phyloP scores from a whole-genome alignment of 2,113 vertebrate genomes.

The Podocnemis expansa region DNA sequence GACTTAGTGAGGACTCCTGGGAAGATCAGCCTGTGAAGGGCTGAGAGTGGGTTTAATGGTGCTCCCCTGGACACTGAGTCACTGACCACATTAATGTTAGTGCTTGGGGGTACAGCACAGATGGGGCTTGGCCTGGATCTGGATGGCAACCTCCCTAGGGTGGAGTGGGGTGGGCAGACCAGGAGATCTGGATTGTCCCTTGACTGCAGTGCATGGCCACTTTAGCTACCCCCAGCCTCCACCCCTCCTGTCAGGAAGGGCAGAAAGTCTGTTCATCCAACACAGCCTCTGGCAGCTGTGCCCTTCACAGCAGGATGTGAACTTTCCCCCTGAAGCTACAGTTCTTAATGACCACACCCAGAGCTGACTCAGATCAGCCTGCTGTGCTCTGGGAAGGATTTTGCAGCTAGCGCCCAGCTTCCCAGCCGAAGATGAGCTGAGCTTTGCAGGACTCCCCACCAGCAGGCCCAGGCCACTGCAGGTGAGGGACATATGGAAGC shows the following conservation, averaged over 20 bases:
- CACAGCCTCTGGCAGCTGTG: not conserved
- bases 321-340: not conserved
- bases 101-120: not conserved
- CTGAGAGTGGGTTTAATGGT: not conserved
- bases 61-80: not conserved
- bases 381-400: not conserved
- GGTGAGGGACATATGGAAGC: not conserved
- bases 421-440: not conserved
- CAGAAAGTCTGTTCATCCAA: not conserved
- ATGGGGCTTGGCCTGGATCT: not conserved
- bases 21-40: not conserved
- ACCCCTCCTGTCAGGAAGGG: not conserved
- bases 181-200: not conserved
- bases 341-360: not conserved
- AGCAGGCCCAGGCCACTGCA: not conserved
- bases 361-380: not conserved
- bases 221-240: fast-evolving
- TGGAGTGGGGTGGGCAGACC: fast-evolving
- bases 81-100: not conserved
- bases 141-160: not conserved
- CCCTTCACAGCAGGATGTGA: not conserved
- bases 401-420: not conserved
- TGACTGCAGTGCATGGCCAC: fast-evolving
- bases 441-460: not conserved
- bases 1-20: not conserved